Conservation (phyloP, 2,113 vertebrate species). For the Tapirus terrestris region DNA sequence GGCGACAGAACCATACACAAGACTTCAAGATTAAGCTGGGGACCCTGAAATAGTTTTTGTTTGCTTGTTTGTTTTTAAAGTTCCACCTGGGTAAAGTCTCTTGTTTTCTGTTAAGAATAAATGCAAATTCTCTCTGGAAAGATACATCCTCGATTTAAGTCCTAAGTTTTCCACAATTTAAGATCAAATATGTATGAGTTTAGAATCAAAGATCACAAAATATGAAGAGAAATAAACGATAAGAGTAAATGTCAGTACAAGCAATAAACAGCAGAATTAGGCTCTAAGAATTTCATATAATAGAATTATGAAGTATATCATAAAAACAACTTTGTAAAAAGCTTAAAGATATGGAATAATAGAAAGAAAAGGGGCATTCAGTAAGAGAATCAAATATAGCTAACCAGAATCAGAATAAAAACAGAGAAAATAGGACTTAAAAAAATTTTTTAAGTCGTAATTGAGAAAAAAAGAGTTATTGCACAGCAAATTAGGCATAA, state of each 20-base stretch:
- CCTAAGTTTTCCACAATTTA: neutral
- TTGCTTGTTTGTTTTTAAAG: neutral
- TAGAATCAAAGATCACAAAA: constrained; percentile 40
- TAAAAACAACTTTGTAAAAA: neutral
- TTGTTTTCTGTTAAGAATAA: neutral
- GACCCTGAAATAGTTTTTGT: neutral
- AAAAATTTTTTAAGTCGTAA: neutral
- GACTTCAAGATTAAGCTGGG: neutral
- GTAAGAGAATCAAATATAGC: neutral
- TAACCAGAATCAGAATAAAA: neutral
- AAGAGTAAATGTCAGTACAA: neutral
- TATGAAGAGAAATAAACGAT: neutral
- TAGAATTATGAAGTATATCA: neutral
- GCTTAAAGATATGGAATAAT: neutral
- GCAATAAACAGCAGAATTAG: neutral
- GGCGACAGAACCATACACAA: accelerated
- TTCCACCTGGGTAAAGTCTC: neutral
- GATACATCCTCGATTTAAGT: neutral
- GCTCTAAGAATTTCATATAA: neutral
- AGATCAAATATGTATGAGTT: constrained; percentile 48
- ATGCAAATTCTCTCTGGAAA: neutral
- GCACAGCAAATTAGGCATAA: neutral
- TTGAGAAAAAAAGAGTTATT: neutral
- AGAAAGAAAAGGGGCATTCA: neutral
- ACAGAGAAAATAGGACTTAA: neutral